Base-by-base conservation (phyloP, 2,113 vertebrate genomes). In the Phycodurus eques region DNA sequence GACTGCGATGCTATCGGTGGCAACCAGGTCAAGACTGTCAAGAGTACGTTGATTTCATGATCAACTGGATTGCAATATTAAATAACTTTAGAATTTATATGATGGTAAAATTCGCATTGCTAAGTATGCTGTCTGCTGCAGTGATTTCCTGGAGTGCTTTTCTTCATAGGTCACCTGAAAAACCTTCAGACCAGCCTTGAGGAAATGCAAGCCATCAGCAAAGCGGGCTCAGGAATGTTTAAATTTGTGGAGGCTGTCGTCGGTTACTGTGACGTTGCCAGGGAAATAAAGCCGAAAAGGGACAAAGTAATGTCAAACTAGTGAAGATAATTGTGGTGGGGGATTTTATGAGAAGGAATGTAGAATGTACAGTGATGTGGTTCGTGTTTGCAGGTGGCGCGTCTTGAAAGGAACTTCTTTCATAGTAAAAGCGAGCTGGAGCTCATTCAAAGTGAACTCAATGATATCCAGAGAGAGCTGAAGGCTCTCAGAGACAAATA, bases 171-270 rank as follows among this genome's bases (percentile, higher is more conserved):
- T 62, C 91, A 95, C 80, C 72, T 99, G 68, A 98, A 90, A 90
- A 95, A 77, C 62, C 94, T 98, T 22, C 94, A 94, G 22, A 97
- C 95, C 2, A 94, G 88, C 3, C 85, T 92, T 1, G 93, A 85
- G 70, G 97, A 98, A 69, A 99, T 99, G 98, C 95, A 95, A 74
- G 92, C 83, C 2, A 96, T 99, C 75, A 99, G 96, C 90, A 96
- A 92, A 81, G 98, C 98, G 0, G 97, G 97, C 7, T 88, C 95
- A 53, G 98, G 96, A 44, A 97, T 99, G 96, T 80, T 98, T 17
- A 98, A 96, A 80, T 99, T 12, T 80, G 96, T 99, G 0, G 96
- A 96, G 70, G 96, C 96, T 3, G 93, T 96, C 31, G 94, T 98
- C 90, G 94, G 94, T 75, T 99, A 98, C 89, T 98, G 95, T 65